phyloP scores from a whole-genome alignment of 2,113 vertebrate genomes.

The Pelmatolapia mariae region DNA sequence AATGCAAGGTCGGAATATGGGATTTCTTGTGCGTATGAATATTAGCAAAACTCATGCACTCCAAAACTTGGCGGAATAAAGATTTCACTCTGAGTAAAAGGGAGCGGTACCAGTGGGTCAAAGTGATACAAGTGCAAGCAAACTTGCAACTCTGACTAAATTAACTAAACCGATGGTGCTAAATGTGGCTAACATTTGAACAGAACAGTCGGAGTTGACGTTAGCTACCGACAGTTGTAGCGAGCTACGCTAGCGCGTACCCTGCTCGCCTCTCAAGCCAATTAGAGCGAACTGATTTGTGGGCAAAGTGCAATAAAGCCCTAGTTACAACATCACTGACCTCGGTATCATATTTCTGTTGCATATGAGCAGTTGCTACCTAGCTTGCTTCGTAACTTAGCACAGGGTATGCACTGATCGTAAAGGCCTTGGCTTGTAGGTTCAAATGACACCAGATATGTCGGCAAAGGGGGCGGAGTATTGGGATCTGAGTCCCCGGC shows the following conservation, averaged over 20 bases:
- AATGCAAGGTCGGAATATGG: not conserved
- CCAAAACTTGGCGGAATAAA: constrained; percentile 27
- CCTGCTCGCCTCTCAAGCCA: not conserved
- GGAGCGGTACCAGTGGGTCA: not conserved
- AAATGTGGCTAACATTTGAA: not conserved
- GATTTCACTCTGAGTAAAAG: not conserved
- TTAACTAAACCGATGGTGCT: not conserved
- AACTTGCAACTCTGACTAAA: not conserved
- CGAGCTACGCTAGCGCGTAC: not conserved
- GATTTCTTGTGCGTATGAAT: not conserved
- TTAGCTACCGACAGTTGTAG: not conserved
- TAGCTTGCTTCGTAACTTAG: not conserved
- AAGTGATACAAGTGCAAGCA: not conserved
- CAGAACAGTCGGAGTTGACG: not conserved
- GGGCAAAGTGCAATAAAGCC: not conserved
- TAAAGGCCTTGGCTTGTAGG: constrained; percentile 38
- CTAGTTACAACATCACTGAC: not conserved
- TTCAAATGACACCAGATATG: constrained; percentile 63
- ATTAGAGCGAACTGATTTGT: not conserved
- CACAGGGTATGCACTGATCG: constrained; percentile 3
- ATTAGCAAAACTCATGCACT: not conserved
- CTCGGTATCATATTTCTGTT: not conserved
- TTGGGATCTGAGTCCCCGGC: constrained; percentile 46
- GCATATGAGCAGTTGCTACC: not conserved
- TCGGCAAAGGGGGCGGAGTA: constrained; percentile 68